Evolutionary conservation across 2,888 invertebrate species (phyloP).

Genomic region (Ligdia adustata): DNA sequence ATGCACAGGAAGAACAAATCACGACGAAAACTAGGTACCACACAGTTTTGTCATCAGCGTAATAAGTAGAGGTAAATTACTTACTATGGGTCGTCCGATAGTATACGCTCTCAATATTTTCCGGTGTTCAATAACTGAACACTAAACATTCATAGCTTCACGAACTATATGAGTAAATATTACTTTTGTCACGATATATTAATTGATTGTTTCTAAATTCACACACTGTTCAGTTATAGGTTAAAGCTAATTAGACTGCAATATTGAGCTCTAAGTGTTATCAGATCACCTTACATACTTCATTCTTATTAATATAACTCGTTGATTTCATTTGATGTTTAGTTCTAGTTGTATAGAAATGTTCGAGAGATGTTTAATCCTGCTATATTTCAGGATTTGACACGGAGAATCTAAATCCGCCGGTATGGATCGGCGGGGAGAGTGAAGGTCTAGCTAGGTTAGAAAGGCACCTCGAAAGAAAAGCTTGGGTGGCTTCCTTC

Average conservation of each 20-base stretch:
- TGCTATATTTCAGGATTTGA: constrained; percentile 86
- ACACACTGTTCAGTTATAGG: neutral
- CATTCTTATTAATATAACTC: neutral
- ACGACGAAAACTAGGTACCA: neutral
- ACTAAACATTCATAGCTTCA: no score
- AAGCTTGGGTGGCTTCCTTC: constrained; percentile 96
- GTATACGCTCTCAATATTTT: constrained; percentile 6
- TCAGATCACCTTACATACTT: neutral
- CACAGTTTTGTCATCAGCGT: neutral
- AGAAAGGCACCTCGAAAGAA: constrained; percentile 91
- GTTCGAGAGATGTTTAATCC: constrained; percentile 5
- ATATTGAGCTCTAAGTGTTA: neutral
- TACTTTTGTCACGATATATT: no score
- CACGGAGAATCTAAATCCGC: constrained; percentile 87
- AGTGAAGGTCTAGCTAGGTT: constrained; percentile 88
- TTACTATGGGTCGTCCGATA: constrained; percentile 5
- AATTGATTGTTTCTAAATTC: no score
- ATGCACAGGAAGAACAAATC: constrained; percentile 1
- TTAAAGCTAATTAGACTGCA: neutral
- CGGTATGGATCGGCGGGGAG: constrained; percentile 92
- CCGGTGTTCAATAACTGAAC: neutral
- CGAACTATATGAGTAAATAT: no score
- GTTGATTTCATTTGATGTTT: neutral
- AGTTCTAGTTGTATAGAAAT: neutral
- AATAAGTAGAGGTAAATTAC: neutral